Evolutionary conservation across 1,140 invertebrate species (phyloP), one percentile per base, ranked within the genome.

Genomic region (Aphaenogaster ashmeadi): DNA sequence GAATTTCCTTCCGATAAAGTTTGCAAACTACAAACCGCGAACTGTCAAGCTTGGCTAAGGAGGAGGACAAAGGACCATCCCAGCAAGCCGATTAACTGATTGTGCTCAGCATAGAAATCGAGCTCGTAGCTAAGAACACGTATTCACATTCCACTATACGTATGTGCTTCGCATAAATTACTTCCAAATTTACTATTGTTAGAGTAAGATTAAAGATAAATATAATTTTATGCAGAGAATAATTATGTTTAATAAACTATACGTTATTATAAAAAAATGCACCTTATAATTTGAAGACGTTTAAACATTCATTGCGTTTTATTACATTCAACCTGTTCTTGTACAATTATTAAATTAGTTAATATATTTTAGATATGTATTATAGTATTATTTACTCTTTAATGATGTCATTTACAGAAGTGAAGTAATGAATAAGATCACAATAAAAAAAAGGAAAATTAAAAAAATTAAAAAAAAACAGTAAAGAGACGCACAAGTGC

Each of bases 11-110:
- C 11, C 80, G 80, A 83, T 83, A 60, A 83, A 83, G 80, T 83
- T 71, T 47, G 41, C 64, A 54, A 87, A 87, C 77, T 87, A 60
- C 18, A 50, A 60, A 71, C 69, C 72, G 27, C 72, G 79, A 87
- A 88, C 71, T 78, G 62, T 88, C 64, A 67, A 58, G 64, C 72
- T 86, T 69, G 54, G 52, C 84, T 71, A 78, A 69, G 56, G 47
- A 87, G 54, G 41, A 88, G 54, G 27, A 87, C 85, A 87, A 87
- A 78, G 64, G 87, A 50, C 72, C 56, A 78, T 87, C 56, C 72
- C 52, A 52, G 72, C 64, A 69, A 80, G 85, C 77, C 41, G 50
- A 77, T 79, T 88, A 88, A 88, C 87, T 88, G 84, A 87, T 88
- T 77, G 87, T 54, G 52, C 33, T 41, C 38, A 56, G 72, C 64